Percentiles rank a stretch among this genome's conserved stretches.
Evolutionary conservation across 2,888 invertebrate species (phyloP).

Genomic region (Hyppa rectilinea): DNA sequence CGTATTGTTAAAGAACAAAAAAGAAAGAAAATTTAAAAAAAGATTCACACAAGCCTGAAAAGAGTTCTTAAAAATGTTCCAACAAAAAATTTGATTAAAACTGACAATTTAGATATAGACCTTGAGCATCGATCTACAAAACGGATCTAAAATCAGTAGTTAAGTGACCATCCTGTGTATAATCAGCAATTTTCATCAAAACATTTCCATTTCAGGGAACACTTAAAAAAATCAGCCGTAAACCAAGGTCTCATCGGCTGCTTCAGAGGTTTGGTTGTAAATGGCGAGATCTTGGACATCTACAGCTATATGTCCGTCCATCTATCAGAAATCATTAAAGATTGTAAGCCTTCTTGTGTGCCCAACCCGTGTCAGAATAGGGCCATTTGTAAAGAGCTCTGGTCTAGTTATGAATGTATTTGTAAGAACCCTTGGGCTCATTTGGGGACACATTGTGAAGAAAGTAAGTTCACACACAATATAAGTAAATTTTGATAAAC

Average conservation of each 20-base stretch:
- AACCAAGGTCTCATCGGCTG: slow-evolving; percentile 98
- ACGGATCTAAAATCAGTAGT: not conserved
- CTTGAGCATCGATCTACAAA: not conserved
- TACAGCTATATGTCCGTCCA: slow-evolving; percentile 98
- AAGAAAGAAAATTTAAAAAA: too few species aligned
- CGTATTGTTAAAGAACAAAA: too few species aligned
- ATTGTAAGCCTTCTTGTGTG: slow-evolving; percentile 98
- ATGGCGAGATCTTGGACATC: slow-evolving; percentile 97
- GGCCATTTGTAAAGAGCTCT: slow-evolving; percentile 96
- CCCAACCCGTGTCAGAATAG: slow-evolving; percentile 98
- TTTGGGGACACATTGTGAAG: slow-evolving; percentile 96
- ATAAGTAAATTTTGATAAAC: too few species aligned
- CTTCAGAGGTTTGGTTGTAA: slow-evolving; percentile 97
- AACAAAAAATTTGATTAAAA: too few species aligned
- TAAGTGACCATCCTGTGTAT: too few species aligned
- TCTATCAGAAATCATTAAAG: slow-evolving; percentile 97
- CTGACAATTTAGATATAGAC: too few species aligned
- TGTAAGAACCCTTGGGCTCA: slow-evolving; percentile 98
- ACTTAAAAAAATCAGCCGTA: slow-evolving; percentile 95
- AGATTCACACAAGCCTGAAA: too few species aligned
- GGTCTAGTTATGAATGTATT: slow-evolving; percentile 98
- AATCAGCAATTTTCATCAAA: not conserved
- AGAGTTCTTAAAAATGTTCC: too few species aligned
- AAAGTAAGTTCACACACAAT: slow-evolving; percentile 91
- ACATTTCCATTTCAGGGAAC: slow-evolving; percentile 91